Evolutionary conservation across 2,888 invertebrate species (phyloP).

Genomic region (Pseudococcus jackbeardsleyi): DNA sequence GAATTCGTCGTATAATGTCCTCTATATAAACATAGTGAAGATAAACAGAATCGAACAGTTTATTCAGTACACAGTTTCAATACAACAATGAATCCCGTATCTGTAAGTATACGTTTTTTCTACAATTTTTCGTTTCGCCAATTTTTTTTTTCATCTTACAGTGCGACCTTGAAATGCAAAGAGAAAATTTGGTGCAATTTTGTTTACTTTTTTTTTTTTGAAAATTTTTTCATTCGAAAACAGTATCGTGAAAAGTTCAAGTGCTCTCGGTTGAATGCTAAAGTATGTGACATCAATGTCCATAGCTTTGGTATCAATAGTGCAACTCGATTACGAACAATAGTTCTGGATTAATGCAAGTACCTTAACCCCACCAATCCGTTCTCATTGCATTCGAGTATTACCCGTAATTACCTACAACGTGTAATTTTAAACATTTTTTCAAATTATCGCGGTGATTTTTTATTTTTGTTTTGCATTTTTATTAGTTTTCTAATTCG

Average conservation of each 20-base stretch:
- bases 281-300: not conserved
- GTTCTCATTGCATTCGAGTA: constrained; percentile 34
- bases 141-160: constrained; percentile 30
- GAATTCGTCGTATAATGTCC: constrained; percentile 57
- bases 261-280: not conserved
- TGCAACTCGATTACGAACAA: not conserved
- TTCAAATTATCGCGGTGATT: not conserved
- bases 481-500: constrained; percentile 1
- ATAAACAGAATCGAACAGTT: constrained; percentile 58
- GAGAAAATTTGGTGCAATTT: constrained; percentile 50
- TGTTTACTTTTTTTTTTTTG: constrained; percentile 44
- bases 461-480: not conserved
- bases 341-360: not conserved
- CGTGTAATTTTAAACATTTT: not conserved
- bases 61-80: constrained; percentile 56
- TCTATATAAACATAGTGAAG: constrained; percentile 60
- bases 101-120: constrained; percentile 57
- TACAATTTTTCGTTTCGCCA: not conserved
- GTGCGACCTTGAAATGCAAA: constrained; percentile 33
- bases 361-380: not conserved
- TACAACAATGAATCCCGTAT: constrained; percentile 60
- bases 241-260: not conserved
- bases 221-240: not conserved
- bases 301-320: not conserved
- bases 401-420: not conserved